Conservation (phyloP, 2,888 invertebrate genomes). For the Serrognathus titanus region DNA sequence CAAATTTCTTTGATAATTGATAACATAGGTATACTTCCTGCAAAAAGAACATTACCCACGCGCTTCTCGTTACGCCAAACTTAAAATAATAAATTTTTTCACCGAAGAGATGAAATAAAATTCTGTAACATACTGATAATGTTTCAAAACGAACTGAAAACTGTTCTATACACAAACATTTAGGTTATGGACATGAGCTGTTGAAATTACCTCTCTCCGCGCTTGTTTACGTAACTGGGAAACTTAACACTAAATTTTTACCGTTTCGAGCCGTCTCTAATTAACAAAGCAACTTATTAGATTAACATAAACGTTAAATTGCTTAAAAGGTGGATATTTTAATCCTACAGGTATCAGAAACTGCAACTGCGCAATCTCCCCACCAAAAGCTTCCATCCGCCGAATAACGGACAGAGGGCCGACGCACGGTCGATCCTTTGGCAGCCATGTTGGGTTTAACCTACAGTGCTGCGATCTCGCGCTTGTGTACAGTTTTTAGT, state of each 20-base stretch:
- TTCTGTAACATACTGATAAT: background rate
- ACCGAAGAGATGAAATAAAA: background rate
- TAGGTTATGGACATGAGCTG: too few species aligned
- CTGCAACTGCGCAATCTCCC: constrained; percentile 18
- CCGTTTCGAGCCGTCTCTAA: too few species aligned
- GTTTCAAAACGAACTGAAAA: background rate
- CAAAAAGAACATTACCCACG: background rate
- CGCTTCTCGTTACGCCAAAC: background rate
- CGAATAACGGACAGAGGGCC: background rate
- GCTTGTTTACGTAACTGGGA: too few species aligned
- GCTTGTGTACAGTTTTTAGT: constrained; percentile 19
- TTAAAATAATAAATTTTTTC: background rate
- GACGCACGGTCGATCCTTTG: constrained; percentile 17
- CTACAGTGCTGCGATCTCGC: constrained; percentile 41
- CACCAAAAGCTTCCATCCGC: constrained; percentile 6
- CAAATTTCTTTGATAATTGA: too few species aligned
- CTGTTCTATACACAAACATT: background rate
- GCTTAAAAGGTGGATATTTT: background rate
- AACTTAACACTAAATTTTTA: too few species aligned
- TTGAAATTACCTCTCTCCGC: too few species aligned
- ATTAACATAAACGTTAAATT: background rate
- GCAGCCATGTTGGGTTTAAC: constrained; percentile 46
- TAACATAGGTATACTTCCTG: too few species aligned
- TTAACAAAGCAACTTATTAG: too few species aligned
- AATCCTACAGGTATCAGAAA: constrained; percentile 2